Evolutionary conservation across 2,113 vertebrate genomes (phyloP).

Genomic region (Rissa tridactyla): DNA sequence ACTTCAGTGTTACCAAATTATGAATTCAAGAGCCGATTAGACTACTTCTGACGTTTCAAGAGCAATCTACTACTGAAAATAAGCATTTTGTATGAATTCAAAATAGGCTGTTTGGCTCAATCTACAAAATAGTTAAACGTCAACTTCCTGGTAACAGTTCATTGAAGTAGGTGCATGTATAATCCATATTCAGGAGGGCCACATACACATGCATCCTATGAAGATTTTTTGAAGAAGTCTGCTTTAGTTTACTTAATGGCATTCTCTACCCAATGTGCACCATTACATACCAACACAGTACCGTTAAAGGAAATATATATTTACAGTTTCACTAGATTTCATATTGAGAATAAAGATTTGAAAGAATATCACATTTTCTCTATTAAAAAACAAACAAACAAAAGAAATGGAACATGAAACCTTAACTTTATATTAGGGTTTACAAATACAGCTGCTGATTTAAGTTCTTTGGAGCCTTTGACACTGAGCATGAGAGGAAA

Average conservation of each 20-base stretch:
- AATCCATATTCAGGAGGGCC: background rate
- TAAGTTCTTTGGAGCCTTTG: background rate
- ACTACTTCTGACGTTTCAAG: background rate
- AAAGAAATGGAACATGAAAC: background rate
- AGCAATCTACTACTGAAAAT: background rate
- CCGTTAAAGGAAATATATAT: background rate
- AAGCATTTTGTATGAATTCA: background rate
- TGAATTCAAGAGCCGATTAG: background rate
- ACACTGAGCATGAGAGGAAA: background rate
- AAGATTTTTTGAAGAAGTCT: background rate
- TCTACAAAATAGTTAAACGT: background rate
- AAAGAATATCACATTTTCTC: background rate
- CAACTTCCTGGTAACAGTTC: background rate
- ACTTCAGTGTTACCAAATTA: background rate
- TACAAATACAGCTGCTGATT: constrained; percentile 14
- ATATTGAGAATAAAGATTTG: background rate
- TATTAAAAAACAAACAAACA: background rate
- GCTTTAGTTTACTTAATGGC: background rate
- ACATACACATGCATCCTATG: fast-evolving
- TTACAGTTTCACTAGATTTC: background rate
- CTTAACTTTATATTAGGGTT: background rate
- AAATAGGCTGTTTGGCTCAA: background rate
- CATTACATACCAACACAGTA: background rate
- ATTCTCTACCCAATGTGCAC: background rate
- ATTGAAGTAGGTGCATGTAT: background rate